Conservation (phyloP, 2,888 invertebrate genomes). For the Cacoxenus indagator region DNA sequence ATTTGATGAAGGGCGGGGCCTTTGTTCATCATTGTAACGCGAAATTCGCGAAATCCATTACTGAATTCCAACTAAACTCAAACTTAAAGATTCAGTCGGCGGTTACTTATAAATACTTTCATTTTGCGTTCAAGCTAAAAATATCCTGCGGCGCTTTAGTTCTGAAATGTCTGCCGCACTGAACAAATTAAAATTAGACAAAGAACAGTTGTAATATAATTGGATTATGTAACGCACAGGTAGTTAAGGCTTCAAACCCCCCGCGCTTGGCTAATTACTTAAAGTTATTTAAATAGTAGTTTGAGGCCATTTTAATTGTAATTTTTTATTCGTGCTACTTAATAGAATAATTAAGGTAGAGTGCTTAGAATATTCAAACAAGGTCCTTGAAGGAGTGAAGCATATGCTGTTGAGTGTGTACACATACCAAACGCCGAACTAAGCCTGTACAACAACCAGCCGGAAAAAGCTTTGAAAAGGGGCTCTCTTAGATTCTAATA, state of each 20-base stretch:
- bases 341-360: no score
- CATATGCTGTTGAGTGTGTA: background rate
- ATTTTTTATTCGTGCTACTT: no score
- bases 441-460: background rate
- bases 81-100: background rate
- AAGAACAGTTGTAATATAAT: slow-evolving; percentile 4
- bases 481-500: no score
- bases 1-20: no score
- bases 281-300: background rate
- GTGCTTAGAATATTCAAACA: background rate
- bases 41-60: background rate
- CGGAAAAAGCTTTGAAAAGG: background rate
- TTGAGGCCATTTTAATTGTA: background rate
- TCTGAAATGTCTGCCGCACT: background rate
- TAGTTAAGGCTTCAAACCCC: no score
- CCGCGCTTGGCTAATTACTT: background rate
- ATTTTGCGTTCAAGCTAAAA: background rate
- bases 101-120: background rate
- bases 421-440: background rate
- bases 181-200: background rate
- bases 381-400: background rate
- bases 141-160: slow-evolving; percentile 1
- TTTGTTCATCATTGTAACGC: no score
- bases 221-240: no score
- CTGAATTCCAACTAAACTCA: background rate